A percentile compares a stretch with the other conserved stretches of the same genome.
Evolutionary conservation across 2,113 vertebrate genomes (phyloP).

Genomic region (Seriola dumerili): DNA sequence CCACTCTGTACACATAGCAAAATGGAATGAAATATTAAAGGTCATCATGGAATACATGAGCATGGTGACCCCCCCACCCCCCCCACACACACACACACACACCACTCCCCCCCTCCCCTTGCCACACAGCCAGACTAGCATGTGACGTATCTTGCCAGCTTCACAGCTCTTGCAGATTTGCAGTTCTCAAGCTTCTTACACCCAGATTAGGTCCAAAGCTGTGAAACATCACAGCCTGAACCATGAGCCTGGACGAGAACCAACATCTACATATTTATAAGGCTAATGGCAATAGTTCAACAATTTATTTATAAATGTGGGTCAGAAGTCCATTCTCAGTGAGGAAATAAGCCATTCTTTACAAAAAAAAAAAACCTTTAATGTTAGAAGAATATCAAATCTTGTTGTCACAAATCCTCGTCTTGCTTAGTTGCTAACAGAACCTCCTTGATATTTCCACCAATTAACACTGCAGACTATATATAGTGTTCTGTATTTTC

Average conservation of each 20-base stretch:
- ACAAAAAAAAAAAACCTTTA: background rate
- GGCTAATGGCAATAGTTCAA: conserved; percentile 23
- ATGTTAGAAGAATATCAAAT: background rate
- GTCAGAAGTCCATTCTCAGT: conserved; percentile 7
- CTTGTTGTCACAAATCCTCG: background rate
- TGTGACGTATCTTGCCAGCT: conserved; percentile 9
- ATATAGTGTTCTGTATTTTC: background rate
- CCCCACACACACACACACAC: too few relatives aligned
- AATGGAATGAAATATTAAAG: conserved; percentile 9
- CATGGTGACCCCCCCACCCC: background rate
- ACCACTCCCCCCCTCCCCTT: background rate
- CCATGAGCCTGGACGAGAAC: conserved; percentile 2
- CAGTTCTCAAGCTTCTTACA: conserved; percentile 66
- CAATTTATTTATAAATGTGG: conserved; percentile 17
- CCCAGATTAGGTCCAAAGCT: conserved; percentile 66
- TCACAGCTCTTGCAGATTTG: conserved; percentile 60
- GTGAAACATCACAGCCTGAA: conserved; percentile 63
- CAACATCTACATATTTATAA: conserved; percentile 24
- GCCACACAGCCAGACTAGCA: background rate
- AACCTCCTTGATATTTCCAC: background rate
- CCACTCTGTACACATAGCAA: background rate
- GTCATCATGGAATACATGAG: background rate
- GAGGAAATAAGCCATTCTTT: background rate
- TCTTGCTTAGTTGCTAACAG: background rate
- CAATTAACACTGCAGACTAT: conserved; percentile 19